Evolutionary conservation across 2,797 vertebrate genomes (phyloP), one percentile per base, ranked within the genome.

Genomic region (Labeo calbasu): DNA sequence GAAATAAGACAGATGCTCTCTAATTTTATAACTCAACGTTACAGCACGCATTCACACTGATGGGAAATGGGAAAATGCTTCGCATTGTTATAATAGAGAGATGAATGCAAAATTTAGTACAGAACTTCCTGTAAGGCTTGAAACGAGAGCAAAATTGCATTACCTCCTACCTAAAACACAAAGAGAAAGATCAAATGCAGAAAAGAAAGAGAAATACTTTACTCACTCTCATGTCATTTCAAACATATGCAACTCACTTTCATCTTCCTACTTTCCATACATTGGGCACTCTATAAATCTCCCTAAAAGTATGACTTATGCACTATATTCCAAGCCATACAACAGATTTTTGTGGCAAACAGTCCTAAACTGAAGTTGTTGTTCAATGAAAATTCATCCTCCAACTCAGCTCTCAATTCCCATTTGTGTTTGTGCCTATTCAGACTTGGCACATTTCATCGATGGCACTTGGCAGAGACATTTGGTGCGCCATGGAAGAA

Each of bases 1-100:
- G 61, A 77, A 72, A 32, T 40, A 71, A 57, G 63, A 84, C 82
- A 51, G 51, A 81, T 1, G 65, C 75, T 59, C 75, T 68, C 12
- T 48, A 17, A 69, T 59, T 84, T 57, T 65, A 84, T 70, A 69
- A 84, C 63, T 77, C 75, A 21, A 69, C 73, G 46, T 77, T 70
- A 53, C 14, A 61, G 61, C 32, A 76, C 48, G 11, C 80, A 28
- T 70, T 57, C 79, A 82, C 81, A 75, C 71, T n/a, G n/a, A 68
- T 19, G 59, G 57, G 65, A 66, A 82, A 9, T 15, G 48, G 48
- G 17, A 76, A 68, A 68, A 76, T 13, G 21, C 71, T 68, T 77
- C 2, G 61, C n/a, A 66, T 66, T 75, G 59, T 43, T 65, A 28
- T 66, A 76, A 68, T 43, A 68, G 72, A 68, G 81, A 9, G 32